Evolutionary conservation across 2,113 vertebrate species (phyloP).

Genomic region (Mohoua ochrocephala): DNA sequence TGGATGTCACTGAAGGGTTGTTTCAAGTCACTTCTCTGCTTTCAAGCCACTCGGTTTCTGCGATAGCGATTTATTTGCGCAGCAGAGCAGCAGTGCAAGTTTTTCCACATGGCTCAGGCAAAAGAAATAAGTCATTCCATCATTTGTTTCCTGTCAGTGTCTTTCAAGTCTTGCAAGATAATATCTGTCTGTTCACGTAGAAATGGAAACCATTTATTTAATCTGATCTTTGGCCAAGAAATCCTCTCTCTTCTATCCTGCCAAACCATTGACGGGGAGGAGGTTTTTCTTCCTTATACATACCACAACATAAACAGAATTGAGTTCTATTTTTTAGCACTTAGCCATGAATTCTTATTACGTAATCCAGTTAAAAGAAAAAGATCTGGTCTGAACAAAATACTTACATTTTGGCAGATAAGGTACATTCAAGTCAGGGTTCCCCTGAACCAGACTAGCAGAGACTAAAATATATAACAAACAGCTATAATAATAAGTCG

Average conservation of each 20-base stretch:
- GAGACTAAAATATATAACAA: background rate
- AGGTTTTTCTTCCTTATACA: background rate
- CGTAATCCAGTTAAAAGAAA: background rate
- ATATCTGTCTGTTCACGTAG: background rate
- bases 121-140: background rate
- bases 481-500: background rate
- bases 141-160: background rate
- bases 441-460: background rate
- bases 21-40: background rate
- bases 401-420: background rate
- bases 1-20: background rate
- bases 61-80: accelerated
- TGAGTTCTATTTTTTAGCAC: background rate
- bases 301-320: background rate
- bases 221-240: background rate
- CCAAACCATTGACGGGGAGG: background rate
- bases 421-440: background rate
- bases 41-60: background rate
- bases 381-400: background rate
- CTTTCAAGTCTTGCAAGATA: background rate
- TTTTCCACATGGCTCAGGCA: background rate
- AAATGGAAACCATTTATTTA: conserved; percentile 17
- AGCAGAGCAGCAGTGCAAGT: background rate
- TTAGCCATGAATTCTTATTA: background rate
- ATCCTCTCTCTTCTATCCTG: background rate